Evolutionary conservation across 1,140 invertebrate genomes (phyloP).

Genomic region (Protaetia brevitarsis): DNA sequence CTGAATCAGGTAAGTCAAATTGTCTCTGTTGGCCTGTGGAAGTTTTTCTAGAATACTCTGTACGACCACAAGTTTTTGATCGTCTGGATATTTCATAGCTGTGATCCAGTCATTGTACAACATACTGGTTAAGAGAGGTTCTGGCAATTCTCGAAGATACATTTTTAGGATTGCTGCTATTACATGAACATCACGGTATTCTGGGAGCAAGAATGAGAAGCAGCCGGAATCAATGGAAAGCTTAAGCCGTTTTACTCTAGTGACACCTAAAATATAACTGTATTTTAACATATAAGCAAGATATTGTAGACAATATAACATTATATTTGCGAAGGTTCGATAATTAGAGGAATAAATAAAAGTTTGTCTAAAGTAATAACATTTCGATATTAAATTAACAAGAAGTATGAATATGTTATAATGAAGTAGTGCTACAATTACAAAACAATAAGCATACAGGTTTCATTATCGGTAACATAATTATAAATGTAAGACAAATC

Average conservation of each 20-base stretch:
- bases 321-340: too few relatives aligned
- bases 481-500: too few relatives aligned
- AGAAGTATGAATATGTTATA: too few relatives aligned
- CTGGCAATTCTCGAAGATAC: slow-evolving; percentile 92
- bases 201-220: slow-evolving; percentile 68
- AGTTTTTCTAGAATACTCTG: slow-evolving; percentile 77
- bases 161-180: slow-evolving; percentile 89
- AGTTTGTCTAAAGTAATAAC: background rate
- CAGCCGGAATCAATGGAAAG: slow-evolving; percentile 86
- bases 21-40: slow-evolving; percentile 76
- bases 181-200: slow-evolving; percentile 85
- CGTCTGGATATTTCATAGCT: slow-evolving; percentile 65
- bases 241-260: slow-evolving; percentile 88
- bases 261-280: slow-evolving; percentile 56
- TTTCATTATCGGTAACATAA: too few relatives aligned
- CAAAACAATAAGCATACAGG: too few relatives aligned
- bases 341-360: background rate
- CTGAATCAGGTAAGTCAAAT: slow-evolving; percentile 90
- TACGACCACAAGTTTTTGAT: slow-evolving; percentile 71
- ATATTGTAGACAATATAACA: background rate
- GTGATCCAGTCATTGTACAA: slow-evolving; percentile 88
- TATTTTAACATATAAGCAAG: background rate
- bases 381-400: too few relatives aligned
- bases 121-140: slow-evolving; percentile 85
- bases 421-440: too few relatives aligned